Evolutionary conservation across 2,797 vertebrate species (phyloP).

Genomic region (Ctenosaura bakeri): DNA sequence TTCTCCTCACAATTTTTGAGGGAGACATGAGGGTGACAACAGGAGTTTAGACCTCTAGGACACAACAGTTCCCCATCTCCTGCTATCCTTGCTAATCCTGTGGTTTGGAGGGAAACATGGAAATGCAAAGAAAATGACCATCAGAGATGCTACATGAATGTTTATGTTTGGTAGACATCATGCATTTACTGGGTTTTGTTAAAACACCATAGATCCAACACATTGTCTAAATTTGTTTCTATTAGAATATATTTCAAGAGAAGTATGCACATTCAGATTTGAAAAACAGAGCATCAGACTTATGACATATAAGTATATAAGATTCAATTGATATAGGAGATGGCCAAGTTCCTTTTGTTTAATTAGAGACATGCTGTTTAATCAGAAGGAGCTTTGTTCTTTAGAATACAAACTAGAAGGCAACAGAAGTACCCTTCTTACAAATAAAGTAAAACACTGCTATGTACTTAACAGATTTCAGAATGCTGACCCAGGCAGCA

Average conservation of each 20-base stretch:
- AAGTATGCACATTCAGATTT: background rate
- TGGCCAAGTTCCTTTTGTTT: background rate
- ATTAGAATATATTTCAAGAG: background rate
- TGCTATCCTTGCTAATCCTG: too few relatives aligned
- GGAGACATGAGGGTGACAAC: too few relatives aligned
- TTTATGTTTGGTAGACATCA: background rate
- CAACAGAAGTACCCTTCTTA: background rate
- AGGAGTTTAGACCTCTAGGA: too few relatives aligned
- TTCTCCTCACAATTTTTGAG: too few relatives aligned
- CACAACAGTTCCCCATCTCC: too few relatives aligned
- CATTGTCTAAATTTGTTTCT: background rate
- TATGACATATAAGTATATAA: background rate
- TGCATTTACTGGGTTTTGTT: background rate
- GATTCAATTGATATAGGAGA: background rate
- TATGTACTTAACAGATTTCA: background rate
- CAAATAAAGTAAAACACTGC: background rate
- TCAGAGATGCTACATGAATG: background rate
- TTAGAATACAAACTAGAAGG: background rate
- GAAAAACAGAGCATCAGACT: background rate
- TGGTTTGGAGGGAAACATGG: too few relatives aligned
- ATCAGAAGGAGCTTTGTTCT: background rate
- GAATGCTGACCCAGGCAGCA: conserved; percentile 3
- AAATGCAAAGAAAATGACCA: background rate
- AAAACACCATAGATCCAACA: background rate
- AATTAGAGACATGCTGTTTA: background rate